Conservation (phyloP, 2,113 vertebrate species). For the Lepus americanus region DNA sequence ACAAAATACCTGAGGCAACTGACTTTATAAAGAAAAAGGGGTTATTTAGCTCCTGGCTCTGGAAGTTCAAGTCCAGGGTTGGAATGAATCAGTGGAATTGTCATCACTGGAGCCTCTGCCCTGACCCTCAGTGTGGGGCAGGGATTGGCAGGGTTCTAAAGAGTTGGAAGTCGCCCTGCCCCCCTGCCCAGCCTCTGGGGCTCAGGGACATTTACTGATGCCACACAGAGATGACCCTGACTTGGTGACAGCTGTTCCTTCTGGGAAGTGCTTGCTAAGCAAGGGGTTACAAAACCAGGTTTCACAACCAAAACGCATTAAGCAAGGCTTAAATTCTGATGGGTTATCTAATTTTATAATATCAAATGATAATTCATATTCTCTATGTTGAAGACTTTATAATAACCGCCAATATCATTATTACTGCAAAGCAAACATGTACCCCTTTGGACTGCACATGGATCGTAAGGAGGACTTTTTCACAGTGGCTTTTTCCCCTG, state of each 20-base stretch:
- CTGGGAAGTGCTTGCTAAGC: neutral
- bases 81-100: no score
- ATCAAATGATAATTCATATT: slow-evolving; percentile 13
- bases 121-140: neutral
- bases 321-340: neutral
- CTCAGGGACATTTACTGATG: neutral
- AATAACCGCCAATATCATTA: neutral
- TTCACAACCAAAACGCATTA: neutral
- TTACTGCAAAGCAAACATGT: neutral
- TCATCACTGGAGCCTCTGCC: neutral
- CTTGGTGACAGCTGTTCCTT: neutral
- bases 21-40: no score
- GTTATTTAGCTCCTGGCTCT: no score
- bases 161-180: neutral
- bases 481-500: neutral
- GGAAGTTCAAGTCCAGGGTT: no score
- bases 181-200: neutral
- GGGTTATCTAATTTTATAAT: slow-evolving; percentile 10
- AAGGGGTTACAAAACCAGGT: slow-evolving; percentile 16
- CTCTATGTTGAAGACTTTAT: slow-evolving; percentile 5
- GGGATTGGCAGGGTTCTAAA: neutral
- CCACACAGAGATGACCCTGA: neutral
- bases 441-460: neutral
- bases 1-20: no score
- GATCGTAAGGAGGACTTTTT: neutral